phyloP scores from a whole-genome alignment of 2,888 invertebrate genomes.

The Pristionchus exspectatus region DNA sequence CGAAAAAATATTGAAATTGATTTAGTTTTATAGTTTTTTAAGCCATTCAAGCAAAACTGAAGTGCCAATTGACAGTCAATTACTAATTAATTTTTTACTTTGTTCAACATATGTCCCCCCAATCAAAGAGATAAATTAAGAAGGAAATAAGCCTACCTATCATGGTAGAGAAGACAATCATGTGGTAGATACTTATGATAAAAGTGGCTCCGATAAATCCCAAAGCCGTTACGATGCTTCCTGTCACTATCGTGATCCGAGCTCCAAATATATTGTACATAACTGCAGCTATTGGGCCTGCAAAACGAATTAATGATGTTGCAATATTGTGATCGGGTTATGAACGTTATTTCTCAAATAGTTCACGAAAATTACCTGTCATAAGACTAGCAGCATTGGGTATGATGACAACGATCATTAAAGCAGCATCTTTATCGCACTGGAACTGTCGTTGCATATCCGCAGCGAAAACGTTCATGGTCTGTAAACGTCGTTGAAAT shows the following conservation, averaged over 20 bases:
- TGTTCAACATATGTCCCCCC: background rate
- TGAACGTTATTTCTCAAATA: no score
- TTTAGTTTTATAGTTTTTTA: no score
- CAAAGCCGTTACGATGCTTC: slow-evolving; percentile 57
- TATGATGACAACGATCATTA: slow-evolving; percentile 63
- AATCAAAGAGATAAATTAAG: background rate
- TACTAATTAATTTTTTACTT: background rate
- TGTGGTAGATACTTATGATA: slow-evolving; percentile 59
- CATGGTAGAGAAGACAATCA: slow-evolving; percentile 60
- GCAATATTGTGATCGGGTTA: no score
- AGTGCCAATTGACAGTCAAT: background rate
- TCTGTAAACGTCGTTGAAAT: slow-evolving; percentile 56
- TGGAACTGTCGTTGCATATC: slow-evolving; percentile 61
- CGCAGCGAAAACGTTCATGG: slow-evolving; percentile 67
- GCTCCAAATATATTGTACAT: slow-evolving; percentile 65
- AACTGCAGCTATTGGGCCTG: slow-evolving; percentile 66
- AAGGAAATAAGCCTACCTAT: slow-evolving; percentile 58
- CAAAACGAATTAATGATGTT: background rate
- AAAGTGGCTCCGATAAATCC: slow-evolving; percentile 64
- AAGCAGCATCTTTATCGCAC: slow-evolving; percentile 63
- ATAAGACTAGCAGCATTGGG: slow-evolving; percentile 65
- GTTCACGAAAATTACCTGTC: slow-evolving; percentile 56
- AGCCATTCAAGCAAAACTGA: no score
- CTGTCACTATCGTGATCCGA: slow-evolving; percentile 60
- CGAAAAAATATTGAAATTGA: no score